These are phyloP conservation scores for Dioctria linearis DNA, from an alignment of 2,888 invertebrate species.

Conservation along the genomic window DNA sequence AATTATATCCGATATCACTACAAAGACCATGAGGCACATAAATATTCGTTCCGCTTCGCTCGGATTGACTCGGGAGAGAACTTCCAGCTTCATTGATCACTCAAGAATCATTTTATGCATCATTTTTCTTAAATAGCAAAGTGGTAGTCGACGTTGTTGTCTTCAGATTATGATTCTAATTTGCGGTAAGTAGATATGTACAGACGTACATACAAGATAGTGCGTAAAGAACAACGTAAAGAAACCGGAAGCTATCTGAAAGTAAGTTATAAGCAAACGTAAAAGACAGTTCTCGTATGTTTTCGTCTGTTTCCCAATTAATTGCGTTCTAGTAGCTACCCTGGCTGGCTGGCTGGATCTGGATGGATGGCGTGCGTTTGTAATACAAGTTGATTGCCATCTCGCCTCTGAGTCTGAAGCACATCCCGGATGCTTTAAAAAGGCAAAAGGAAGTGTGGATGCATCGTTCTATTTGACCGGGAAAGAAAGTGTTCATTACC, in stretches of 20 bases:
- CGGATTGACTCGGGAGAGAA: slow-evolving; percentile 1
- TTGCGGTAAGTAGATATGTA: slow-evolving; percentile 6
- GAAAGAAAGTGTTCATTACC: slow-evolving; percentile 16
- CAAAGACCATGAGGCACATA: background rate
- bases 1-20: slow-evolving; percentile 19
- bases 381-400: background rate
- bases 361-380: background rate
- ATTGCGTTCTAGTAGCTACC: background rate
- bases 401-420: slow-evolving; percentile 13
- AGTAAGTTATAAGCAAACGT: slow-evolving; percentile 2
- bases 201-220: too few relatives aligned
- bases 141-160: background rate
- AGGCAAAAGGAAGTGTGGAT: slow-evolving; percentile 48
- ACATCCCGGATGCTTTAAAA: slow-evolving; percentile 57
- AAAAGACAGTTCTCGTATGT: background rate
- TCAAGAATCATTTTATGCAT: background rate
- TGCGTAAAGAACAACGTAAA: background rate
- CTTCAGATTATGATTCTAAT: slow-evolving; percentile 31
- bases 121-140: background rate
- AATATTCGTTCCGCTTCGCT: background rate
- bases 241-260: background rate
- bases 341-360: background rate
- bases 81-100: slow-evolving; percentile 43
- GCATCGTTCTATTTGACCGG: slow-evolving; percentile 48
- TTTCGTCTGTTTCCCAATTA: slow-evolving; percentile 1